These are phyloP conservation scores for Synergus japonicus DNA, from an alignment of 2,888 invertebrate species.

Conservation along the genomic window DNA sequence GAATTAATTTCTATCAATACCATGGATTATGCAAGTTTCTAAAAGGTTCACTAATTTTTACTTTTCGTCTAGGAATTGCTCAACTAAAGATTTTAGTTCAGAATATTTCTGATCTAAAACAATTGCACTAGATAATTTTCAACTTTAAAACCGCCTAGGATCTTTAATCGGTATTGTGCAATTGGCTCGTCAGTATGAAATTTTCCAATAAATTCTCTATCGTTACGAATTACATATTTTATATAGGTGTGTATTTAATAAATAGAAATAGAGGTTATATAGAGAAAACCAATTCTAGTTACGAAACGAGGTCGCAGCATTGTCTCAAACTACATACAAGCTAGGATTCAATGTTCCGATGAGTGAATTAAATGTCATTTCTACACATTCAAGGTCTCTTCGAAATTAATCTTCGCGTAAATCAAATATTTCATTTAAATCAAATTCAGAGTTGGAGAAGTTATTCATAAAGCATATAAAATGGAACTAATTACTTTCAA, in stretches of 20 bases:
- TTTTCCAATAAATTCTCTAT: slow-evolving; percentile 48
- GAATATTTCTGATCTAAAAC: slow-evolving; percentile 14
- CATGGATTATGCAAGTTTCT: neutral
- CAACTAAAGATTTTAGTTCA: neutral
- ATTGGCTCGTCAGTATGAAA: slow-evolving; percentile 69
- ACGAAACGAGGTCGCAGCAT: slow-evolving; percentile 45
- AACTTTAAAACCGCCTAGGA: neutral
- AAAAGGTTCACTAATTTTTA: slow-evolving; percentile 28
- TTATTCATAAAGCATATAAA: neutral
- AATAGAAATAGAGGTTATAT: neutral
- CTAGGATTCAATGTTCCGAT: slow-evolving; percentile 20
- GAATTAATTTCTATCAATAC: neutral
- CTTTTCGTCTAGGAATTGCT: neutral
- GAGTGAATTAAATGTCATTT: neutral
- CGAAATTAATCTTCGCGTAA: neutral
- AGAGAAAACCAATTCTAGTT: slow-evolving; percentile 41
- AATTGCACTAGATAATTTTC: slow-evolving; percentile 26
- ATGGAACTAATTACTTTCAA: neutral
- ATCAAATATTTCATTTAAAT: neutral
- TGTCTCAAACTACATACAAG: slow-evolving; percentile 35
- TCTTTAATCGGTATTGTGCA: slow-evolving; percentile 73
- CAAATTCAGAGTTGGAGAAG: neutral
- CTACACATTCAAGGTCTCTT: neutral
- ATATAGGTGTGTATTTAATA: neutral
- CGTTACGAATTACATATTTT: slow-evolving; percentile 35